phyloP scores from a whole-genome alignment of 2,888 invertebrate species.

The Eupithecia tripunctaria region DNA sequence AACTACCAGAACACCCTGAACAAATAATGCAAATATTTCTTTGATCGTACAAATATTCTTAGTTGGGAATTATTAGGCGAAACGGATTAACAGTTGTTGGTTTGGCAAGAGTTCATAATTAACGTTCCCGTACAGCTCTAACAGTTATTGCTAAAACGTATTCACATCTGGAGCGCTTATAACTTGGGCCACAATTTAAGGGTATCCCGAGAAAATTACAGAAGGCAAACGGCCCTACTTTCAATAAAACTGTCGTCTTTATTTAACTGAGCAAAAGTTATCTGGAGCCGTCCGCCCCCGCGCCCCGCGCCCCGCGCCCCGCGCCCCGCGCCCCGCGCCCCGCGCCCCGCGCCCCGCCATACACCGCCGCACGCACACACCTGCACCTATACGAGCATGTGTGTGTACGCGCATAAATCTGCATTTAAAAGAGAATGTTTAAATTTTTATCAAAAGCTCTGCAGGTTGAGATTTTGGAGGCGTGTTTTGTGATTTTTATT shows the following conservation, averaged over 20 bases:
- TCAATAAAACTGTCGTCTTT: constrained; percentile 84
- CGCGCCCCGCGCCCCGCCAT: background rate
- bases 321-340: constrained; percentile 39
- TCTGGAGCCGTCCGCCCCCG: constrained; percentile 51
- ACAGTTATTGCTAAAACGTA: no score
- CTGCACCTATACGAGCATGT: constrained; percentile 48
- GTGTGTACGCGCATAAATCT: constrained; percentile 38
- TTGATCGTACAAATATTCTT: no score
- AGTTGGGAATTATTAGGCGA: no score
- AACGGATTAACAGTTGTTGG: no score
- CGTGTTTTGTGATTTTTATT: background rate
- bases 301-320: background rate
- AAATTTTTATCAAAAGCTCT: constrained; percentile 11
- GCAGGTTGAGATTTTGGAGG: background rate
- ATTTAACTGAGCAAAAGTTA: constrained; percentile 82
- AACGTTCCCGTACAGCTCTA: no score
- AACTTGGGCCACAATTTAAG: constrained; percentile 56
- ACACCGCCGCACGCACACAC: constrained; percentile 32
- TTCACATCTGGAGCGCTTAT: constrained; percentile 12
- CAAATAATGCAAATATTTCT: no score
- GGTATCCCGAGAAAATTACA: constrained; percentile 79
- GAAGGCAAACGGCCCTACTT: constrained; percentile 81
- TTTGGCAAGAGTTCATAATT: no score
- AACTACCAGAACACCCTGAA: no score
- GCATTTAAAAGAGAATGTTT: constrained; percentile 41